These are phyloP conservation scores for Pluvialis apricaria DNA, from an alignment of 2,113 vertebrate species.

Conservation along the genomic window DNA sequence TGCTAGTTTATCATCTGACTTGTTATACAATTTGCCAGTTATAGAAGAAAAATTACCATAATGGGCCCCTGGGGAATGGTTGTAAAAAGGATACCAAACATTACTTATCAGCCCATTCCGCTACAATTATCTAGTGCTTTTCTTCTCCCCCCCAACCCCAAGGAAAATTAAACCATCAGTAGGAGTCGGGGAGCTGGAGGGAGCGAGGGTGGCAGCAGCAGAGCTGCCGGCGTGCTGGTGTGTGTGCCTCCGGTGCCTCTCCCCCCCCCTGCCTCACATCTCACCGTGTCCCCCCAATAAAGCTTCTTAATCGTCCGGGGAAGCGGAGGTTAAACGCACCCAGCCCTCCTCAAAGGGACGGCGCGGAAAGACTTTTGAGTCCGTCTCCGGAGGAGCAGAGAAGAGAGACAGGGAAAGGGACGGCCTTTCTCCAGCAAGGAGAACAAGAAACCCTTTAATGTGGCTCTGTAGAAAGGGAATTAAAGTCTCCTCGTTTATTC, in stretches of 20 bases:
- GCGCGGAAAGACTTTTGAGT: not conserved
- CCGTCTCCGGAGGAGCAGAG: not conserved
- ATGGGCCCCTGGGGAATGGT: conserved; percentile 78
- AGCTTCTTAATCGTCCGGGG: not conserved
- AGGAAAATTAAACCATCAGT: conserved; percentile 55
- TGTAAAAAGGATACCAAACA: conserved; percentile 77
- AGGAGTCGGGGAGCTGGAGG: not conserved
- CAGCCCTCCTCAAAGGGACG: not conserved
- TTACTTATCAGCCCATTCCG: conserved; percentile 70
- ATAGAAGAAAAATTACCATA: conserved; percentile 86
- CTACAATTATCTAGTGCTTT: conserved; percentile 71
- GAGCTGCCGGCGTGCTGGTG: not conserved
- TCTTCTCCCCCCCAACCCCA: conserved; percentile 43
- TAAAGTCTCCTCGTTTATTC: not conserved
- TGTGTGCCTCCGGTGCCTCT: not conserved
- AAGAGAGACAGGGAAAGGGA: not conserved
- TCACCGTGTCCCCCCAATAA: not conserved
- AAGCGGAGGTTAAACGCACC: not conserved
- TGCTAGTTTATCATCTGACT: conserved; percentile 85
- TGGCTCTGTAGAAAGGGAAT: not conserved
- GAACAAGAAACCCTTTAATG: not conserved
- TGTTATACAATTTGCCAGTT: conserved; percentile 84
- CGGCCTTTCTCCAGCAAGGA: not conserved
- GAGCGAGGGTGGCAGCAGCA: not conserved
- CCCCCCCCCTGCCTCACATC: not conserved